Evolutionary conservation across 2,888 invertebrate genomes (phyloP), one percentile per base, ranked within the genome.

Genomic region (Zaprionus lineosus): DNA sequence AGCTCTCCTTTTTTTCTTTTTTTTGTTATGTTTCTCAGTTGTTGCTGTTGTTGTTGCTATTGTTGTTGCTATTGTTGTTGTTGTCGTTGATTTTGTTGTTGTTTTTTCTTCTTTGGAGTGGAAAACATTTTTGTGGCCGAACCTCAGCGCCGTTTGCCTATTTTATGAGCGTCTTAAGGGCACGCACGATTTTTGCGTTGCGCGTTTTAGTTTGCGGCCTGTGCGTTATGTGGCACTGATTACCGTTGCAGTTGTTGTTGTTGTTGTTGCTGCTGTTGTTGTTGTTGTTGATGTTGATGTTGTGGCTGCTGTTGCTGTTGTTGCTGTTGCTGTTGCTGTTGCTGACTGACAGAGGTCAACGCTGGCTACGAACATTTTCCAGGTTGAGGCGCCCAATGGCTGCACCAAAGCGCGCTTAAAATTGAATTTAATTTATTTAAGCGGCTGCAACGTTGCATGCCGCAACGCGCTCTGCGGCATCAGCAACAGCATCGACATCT

Each of bases 151-250:
- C 60, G 78, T 82, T 79, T 77, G 68, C 71, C 77, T 84, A 84
- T 84, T 81, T 81, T 81, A 81, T 78, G 84, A 84, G 84, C 83
- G 79, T 83, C 82, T 85, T 83, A 76, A 79, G 82, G 83, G 85
- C 85, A 85, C 82, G 82, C 82, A 83, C 82, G 82, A 83, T 85
- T 83, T 74, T 75, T 84, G 84, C 83, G 76, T 78, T 81, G 78
- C 84, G 76, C 84, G 74, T 79, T 83, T 78, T 63, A 75, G 64
- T 74, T 72, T 72, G 75, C 75, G 76, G 70, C 62, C 52, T 69
- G 81, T 79, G 79, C 79, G 79, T 81, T 84, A 81, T 81, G 84
- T 84, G 84, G 79, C 84, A 78, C 84, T 78, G 78, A 78, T 78
- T 78, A 78, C 78, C 84, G 78, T 83, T 83, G 76, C 68, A 59